Conservation (phyloP, 2,113 vertebrate genomes). For the Crotalus tigris region DNA sequence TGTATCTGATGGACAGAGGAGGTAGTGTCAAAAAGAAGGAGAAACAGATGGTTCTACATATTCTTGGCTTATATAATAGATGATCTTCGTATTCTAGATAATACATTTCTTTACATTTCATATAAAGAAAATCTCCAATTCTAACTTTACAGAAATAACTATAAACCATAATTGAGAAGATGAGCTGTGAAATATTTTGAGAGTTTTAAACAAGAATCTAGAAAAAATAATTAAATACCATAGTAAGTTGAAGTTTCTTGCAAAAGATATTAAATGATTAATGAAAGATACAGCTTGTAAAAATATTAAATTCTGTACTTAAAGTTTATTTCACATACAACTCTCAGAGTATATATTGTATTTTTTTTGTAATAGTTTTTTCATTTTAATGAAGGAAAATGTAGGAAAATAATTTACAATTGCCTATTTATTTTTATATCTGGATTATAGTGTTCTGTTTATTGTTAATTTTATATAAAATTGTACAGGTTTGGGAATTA, state of each 20-base stretch:
- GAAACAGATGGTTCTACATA: background rate
- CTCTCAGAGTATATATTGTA: background rate
- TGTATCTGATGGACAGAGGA: background rate
- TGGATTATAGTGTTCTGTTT: background rate
- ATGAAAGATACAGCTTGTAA: background rate
- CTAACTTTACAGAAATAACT: background rate
- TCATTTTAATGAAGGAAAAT: background rate
- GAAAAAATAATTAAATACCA: background rate
- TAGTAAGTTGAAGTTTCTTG: background rate
- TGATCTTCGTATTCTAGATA: background rate
- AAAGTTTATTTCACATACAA: background rate
- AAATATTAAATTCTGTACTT: background rate
- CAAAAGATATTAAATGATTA: background rate
- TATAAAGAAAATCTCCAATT: background rate
- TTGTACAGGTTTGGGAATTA: background rate
- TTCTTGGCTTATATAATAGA: background rate
- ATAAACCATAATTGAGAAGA: background rate
- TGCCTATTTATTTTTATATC: background rate
- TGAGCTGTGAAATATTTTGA: background rate
- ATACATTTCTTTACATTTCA: too few species aligned
- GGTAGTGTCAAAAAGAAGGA: background rate
- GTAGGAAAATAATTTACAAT: background rate
- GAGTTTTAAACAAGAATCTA: background rate
- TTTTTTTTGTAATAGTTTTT: background rate
- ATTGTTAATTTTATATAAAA: background rate